phyloP scores from a whole-genome alignment of 2,797 vertebrate genomes.

The Rhabdomys pumilio region DNA sequence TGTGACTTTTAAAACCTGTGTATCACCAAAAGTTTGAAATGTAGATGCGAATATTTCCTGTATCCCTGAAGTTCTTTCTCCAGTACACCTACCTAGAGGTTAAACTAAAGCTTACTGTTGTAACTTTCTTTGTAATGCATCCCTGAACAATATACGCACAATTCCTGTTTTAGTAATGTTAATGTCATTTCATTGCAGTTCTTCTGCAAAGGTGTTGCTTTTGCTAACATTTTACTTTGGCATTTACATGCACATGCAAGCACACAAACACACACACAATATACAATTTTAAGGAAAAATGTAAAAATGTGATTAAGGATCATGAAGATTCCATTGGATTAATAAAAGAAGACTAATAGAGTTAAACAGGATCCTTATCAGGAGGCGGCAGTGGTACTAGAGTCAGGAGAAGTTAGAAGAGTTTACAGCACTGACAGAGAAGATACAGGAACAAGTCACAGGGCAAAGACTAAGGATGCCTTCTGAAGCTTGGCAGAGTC shows the following conservation, averaged over 20 bases:
- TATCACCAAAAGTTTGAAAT: background rate
- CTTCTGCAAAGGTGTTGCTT: background rate
- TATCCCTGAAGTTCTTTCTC: background rate
- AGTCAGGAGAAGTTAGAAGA: background rate
- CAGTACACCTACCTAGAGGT: background rate
- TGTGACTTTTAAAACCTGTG: conserved; percentile 39
- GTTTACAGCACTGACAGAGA: background rate
- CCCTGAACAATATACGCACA: background rate
- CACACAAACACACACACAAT: background rate
- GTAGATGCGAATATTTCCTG: background rate
- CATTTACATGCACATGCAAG: background rate
- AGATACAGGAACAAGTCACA: background rate
- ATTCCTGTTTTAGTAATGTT: background rate
- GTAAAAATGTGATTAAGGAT: background rate
- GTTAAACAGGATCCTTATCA: background rate
- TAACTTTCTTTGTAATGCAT: conserved; percentile 11
- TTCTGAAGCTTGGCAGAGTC: background rate
- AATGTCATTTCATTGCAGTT: background rate
- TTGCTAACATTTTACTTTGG: conserved; percentile 18
- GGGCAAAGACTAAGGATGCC: background rate
- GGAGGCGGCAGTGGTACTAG: background rate
- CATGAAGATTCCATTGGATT: background rate
- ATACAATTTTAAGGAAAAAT: background rate
- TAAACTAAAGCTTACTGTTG: background rate
- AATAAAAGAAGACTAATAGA: background rate